Percentiles rank a stretch among this genome's conserved stretches.
Conservation (phyloP, 2,797 vertebrate genomes). For the Bradypodion pumilum region DNA sequence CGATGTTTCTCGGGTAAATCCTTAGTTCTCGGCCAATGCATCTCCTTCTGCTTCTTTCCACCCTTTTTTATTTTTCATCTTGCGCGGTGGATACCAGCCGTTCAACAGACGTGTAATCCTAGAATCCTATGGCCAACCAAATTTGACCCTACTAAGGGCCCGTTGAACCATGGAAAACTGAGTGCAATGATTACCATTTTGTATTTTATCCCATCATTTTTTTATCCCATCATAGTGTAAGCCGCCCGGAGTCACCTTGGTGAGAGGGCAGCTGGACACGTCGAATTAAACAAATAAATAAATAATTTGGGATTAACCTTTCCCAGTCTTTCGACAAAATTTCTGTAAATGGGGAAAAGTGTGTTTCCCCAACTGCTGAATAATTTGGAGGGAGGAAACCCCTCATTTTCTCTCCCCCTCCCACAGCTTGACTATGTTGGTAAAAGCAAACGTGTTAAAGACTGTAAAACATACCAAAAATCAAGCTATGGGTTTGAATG, state of each 20-base stretch:
- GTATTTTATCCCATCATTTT: too few species aligned
- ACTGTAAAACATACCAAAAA: background rate
- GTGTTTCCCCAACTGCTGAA: background rate
- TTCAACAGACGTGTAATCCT: too few species aligned
- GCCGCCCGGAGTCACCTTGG: too few species aligned
- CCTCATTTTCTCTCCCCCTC: background rate
- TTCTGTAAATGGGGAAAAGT: background rate
- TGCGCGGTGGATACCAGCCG: background rate
- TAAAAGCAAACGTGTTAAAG: background rate
- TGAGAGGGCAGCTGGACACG: too few species aligned
- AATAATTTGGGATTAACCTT: too few species aligned
- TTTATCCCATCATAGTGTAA: too few species aligned
- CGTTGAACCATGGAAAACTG: background rate
- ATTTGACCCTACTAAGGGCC: background rate
- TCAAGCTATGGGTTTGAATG: too few species aligned
- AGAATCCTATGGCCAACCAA: background rate
- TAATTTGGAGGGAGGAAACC: background rate
- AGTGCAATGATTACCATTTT: background rate
- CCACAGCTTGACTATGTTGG: background rate
- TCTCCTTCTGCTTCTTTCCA: background rate
- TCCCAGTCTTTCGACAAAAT: background rate
- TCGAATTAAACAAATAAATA: too few species aligned
- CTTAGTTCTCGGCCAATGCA: background rate
- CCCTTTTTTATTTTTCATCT: too few species aligned
- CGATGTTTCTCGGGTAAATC: too few species aligned